Evolutionary conservation across 2,113 vertebrate species (phyloP).

Genomic region (Anoura caudifer): DNA sequence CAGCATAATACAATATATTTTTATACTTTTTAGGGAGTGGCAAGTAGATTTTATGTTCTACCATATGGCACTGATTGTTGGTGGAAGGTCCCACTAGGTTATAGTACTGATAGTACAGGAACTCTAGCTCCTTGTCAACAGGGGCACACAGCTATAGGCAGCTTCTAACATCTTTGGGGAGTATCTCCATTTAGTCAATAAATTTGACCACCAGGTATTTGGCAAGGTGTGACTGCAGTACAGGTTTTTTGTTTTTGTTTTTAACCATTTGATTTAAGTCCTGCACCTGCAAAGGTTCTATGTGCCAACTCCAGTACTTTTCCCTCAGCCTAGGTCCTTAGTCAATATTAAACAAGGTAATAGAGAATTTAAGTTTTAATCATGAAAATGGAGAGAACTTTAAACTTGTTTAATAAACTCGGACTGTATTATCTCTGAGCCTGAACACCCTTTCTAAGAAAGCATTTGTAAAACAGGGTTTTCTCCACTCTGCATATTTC

Average conservation of each 20-base stretch:
- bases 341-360: background rate
- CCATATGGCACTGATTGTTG: background rate
- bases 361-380: conserved; percentile 24
- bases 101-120: background rate
- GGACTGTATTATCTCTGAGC: background rate
- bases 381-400: background rate
- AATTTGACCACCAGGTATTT: background rate
- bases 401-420: conserved; percentile 18
- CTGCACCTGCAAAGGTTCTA: background rate
- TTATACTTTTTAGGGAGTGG: background rate
- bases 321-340: background rate
- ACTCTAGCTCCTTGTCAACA: background rate
- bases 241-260: background rate
- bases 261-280: background rate
- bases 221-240: background rate
- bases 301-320: background rate
- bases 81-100: background rate
- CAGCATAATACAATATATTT: background rate
- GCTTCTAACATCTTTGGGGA: background rate
- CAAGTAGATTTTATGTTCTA: background rate
- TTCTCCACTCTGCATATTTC: background rate
- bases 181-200: background rate
- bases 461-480: background rate
- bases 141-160: background rate
- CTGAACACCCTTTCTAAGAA: background rate